Evolutionary conservation across 2,113 vertebrate species (phyloP), one percentile per base, ranked within the genome.

Genomic region (Melanotaenia duboulayi): DNA sequence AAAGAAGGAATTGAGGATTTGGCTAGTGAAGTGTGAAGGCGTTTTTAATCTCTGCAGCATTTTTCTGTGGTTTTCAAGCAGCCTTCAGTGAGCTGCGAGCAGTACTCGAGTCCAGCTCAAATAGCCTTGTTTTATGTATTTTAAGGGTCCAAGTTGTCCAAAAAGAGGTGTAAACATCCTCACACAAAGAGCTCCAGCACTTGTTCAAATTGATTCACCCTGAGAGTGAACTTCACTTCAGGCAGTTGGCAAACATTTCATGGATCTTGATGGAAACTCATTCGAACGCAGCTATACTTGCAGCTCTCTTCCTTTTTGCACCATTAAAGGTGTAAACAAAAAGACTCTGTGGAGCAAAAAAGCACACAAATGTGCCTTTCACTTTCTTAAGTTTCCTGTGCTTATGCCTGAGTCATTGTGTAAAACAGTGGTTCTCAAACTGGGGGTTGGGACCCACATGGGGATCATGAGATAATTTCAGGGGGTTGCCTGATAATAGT

Each of bases 121-220:
- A 10, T 22, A 0, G 23, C 42, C 10, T 52, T 70, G 80, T 86
- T 80, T 82, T 69, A 75, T 80, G 71, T 78, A n/a, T 63, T 81
- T 66, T 19, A 61, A 20, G 16, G 55, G 67, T 69, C 64, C 22
- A 14, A 6, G 20, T 70, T 39, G 50, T 54, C 28, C 48, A 72
- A 35, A 20, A 60, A 65, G 74, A 73, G 74, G 71, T 16, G 64
- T 35, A 83, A 66, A 89, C 69, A 89, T 50, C 19, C 39, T n/a
- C 11, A 2, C 54, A 71, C 75, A 83, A 83, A 87, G 69, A 84
- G 54, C 67, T 60, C 56, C 8, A 10, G 28, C 39, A 2, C 48
- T 66, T n/a, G 2, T 19, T 23, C 39, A 35, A 52, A 12, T 14
- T 65, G 79, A 66, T 35, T 78, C 77, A 71, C 60, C 61, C 56